These are phyloP conservation scores for Phengaris arion DNA, from an alignment of 2,888 invertebrate genomes.

Conservation along the genomic window DNA sequence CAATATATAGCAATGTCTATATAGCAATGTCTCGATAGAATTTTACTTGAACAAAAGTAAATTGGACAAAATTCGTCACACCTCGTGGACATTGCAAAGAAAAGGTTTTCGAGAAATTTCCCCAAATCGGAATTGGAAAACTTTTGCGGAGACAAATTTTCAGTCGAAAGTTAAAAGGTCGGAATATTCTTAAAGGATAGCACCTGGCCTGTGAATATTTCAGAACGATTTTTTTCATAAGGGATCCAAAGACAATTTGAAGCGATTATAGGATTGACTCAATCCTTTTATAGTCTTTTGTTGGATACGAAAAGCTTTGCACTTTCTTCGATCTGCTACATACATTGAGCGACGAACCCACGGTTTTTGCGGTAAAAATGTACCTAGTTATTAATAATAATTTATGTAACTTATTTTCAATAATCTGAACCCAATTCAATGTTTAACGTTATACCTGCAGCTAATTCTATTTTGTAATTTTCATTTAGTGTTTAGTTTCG, in stretches of 20 bases:
- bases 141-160: conserved; percentile 7
- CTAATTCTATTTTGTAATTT: conserved; percentile 3
- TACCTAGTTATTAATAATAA: neutral
- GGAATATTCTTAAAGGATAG: conserved; percentile 5
- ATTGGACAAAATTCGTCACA: neutral
- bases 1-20: too few species aligned
- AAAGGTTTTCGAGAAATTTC: neutral
- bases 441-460: neutral
- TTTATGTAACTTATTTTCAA: neutral
- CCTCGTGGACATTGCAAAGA: neutral
- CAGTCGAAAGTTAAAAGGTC: conserved; percentile 10
- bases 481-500: conserved; percentile 10
- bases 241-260: conserved; percentile 1
- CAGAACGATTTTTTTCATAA: conserved; percentile 10
- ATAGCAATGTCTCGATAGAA: neutral
- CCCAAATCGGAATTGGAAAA: conserved; percentile 10
- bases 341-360: neutral
- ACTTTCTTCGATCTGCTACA: neutral
- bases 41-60: neutral
- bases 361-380: too few species aligned
- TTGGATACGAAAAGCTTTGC: neutral
- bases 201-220: neutral
- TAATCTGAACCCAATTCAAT: neutral
- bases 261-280: conserved; percentile 4
- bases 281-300: neutral